Evolutionary conservation across 2,888 invertebrate genomes (phyloP).

Genomic region (Nebria salina): DNA sequence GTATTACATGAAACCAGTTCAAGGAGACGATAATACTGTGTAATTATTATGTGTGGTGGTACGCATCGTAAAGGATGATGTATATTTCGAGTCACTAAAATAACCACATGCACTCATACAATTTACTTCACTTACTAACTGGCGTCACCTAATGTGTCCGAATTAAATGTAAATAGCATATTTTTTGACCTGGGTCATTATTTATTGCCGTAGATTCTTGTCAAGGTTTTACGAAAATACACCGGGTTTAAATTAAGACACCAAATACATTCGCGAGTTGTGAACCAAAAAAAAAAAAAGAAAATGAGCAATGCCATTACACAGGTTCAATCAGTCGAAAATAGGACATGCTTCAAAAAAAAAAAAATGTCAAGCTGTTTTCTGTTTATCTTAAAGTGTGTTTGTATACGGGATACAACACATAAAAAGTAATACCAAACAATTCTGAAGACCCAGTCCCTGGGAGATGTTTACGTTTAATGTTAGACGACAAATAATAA

Average conservation of each 20-base stretch:
- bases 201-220: background rate
- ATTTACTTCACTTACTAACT: background rate
- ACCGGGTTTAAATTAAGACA: background rate
- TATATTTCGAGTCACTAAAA: background rate
- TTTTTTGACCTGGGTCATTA: background rate
- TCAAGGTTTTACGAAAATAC: background rate
- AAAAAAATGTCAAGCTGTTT: background rate
- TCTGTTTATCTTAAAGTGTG: background rate
- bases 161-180: background rate
- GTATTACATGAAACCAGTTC: constrained; percentile 5
- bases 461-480: constrained; percentile 1
- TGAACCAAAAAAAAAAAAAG: background rate
- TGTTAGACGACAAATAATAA: background rate
- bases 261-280: background rate
- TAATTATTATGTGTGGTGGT: background rate
- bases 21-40: background rate
- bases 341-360: background rate
- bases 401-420: background rate
- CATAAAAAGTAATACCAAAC: background rate
- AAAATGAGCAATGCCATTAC: background rate
- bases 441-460: background rate
- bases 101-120: background rate
- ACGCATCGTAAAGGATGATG: background rate
- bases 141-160: background rate
- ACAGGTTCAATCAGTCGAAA: background rate